phyloP scores from a whole-genome alignment of 2,113 vertebrate species.

The Pelecanoides urinatrix region DNA sequence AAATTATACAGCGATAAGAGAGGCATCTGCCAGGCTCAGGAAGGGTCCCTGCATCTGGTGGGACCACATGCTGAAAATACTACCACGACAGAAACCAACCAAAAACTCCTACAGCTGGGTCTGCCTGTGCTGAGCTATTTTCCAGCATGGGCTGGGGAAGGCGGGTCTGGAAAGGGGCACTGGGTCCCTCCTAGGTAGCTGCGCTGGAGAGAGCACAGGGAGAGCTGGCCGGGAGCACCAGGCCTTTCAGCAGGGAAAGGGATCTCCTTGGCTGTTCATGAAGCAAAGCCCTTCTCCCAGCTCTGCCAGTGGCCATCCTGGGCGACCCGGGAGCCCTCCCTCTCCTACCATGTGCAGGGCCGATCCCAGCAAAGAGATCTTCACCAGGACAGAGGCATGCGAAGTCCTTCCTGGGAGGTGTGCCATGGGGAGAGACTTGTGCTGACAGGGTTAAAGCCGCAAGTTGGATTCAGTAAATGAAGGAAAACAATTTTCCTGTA shows the following conservation, averaged over 20 bases:
- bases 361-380: neutral
- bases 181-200: neutral
- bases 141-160: neutral
- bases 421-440: neutral
- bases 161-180: neutral
- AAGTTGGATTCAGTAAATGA: conserved; percentile 13
- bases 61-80: neutral
- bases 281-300: neutral
- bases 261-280: neutral
- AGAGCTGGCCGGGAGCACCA: neutral
- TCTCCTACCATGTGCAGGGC: accelerated
- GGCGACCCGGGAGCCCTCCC: neutral
- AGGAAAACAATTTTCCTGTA: conserved; percentile 46
- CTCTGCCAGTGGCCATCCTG: neutral
- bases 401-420: neutral
- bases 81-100: neutral
- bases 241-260: neutral
- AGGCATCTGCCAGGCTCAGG: neutral
- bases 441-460: conserved; percentile 34
- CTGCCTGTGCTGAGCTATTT: neutral
- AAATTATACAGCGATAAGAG: neutral
- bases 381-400: neutral
- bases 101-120: neutral
- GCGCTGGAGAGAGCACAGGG: accelerated
- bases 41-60: accelerated